Percentiles rank a stretch among this genome's conserved stretches.
phyloP scores from a whole-genome alignment of 1,140 invertebrate genomes.

The Myzus persicae region DNA sequence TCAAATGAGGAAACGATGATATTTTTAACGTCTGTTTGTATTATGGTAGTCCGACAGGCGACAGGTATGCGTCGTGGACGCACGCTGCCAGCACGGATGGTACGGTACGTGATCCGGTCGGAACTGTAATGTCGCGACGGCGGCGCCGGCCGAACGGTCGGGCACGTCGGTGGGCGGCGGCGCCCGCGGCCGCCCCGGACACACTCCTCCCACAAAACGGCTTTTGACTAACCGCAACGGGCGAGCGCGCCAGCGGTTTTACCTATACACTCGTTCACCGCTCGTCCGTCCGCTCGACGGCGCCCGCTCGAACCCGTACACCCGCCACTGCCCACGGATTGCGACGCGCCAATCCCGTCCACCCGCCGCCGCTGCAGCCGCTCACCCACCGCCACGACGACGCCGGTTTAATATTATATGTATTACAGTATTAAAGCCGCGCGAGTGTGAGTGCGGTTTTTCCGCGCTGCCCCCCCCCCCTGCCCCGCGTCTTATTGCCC shows the following conservation, averaged over 20 bases:
- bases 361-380: background rate
- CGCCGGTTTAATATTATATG: background rate
- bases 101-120: conserved; percentile 34
- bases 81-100: background rate
- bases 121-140: conserved; percentile 12
- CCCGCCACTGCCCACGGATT: background rate
- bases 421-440: background rate
- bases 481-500: background rate
- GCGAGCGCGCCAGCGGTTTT: conserved; percentile 24
- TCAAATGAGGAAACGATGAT: background rate
- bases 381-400: background rate
- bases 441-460: conserved; percentile 18
- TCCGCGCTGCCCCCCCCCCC: background rate
- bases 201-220: conserved; percentile 53
- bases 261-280: background rate
- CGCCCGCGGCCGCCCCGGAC: conserved; percentile 22
- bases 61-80: conserved; percentile 7
- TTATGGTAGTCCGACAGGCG: background rate
- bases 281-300: background rate
- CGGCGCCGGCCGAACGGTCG: background rate
- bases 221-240: conserved; percentile 57
- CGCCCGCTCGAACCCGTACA: background rate
- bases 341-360: background rate
- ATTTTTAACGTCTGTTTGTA: background rate
- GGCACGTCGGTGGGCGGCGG: conserved; percentile 36